phyloP scores from a whole-genome alignment of 2,888 invertebrate genomes.

The Plebejus anna region DNA sequence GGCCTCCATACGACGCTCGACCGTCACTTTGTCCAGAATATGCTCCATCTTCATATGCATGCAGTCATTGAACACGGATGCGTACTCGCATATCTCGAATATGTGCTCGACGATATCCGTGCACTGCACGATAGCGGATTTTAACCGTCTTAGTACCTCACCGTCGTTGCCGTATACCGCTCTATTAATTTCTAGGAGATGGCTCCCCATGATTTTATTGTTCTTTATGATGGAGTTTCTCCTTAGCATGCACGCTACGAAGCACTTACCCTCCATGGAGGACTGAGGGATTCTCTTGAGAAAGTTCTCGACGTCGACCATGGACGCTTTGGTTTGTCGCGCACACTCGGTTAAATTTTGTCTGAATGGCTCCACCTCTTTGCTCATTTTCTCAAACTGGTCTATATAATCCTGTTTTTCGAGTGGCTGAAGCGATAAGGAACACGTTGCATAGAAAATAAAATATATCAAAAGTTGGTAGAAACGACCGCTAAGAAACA shows the following conservation, averaged over 20 bases:
- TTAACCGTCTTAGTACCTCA: slow-evolving; percentile 59
- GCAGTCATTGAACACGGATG: slow-evolving; percentile 69
- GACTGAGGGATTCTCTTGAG: slow-evolving; percentile 63
- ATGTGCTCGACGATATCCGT: slow-evolving; percentile 51
- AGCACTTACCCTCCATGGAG: slow-evolving; percentile 63
- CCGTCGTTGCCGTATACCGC: slow-evolving; percentile 63
- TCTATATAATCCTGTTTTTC: slow-evolving; percentile 64
- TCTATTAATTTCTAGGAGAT: slow-evolving; percentile 58
- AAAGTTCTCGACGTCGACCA: slow-evolving; percentile 62
- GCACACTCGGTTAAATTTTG: slow-evolving; percentile 66
- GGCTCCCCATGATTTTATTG: slow-evolving; percentile 55
- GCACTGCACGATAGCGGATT: slow-evolving; percentile 58
- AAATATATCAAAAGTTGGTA: slow-evolving; percentile 13
- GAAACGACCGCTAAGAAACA: neutral
- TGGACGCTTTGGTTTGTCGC: slow-evolving; percentile 61
- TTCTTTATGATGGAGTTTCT: slow-evolving; percentile 60
- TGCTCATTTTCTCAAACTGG: slow-evolving; percentile 52
- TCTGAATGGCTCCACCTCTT: slow-evolving; percentile 66
- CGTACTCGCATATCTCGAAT: slow-evolving; percentile 70
- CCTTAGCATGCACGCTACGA: slow-evolving; percentile 69
- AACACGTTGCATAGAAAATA: slow-evolving; percentile 40
- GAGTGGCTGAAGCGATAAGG: slow-evolving; percentile 55
- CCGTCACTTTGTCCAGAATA: slow-evolving; percentile 62
- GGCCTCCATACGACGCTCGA: slow-evolving; percentile 69
- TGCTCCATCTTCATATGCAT: slow-evolving; percentile 76